Conservation (phyloP, 2,113 vertebrate genomes). For the Odocoileus virginianus region DNA sequence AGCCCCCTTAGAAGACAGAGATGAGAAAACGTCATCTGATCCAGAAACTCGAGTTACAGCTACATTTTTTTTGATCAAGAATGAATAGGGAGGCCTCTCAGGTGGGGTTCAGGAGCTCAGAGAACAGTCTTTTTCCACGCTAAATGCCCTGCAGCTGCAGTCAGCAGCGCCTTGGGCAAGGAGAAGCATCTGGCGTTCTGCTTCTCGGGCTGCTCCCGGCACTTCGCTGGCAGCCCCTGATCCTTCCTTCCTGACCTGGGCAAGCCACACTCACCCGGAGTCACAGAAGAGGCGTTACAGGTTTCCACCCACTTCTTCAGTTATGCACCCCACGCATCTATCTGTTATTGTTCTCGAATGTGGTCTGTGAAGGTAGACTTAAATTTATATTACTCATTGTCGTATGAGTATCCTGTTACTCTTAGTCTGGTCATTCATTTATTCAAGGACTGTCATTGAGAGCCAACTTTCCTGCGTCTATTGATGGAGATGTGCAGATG, state of each 20-base stretch:
- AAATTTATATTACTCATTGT: not conserved
- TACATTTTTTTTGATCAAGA: slow-evolving; percentile 34
- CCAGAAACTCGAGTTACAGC: not conserved
- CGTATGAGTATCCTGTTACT: not conserved
- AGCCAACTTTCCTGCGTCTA: not conserved
- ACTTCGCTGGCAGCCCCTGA: no score
- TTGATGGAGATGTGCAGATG: not conserved
- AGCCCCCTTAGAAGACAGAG: not conserved
- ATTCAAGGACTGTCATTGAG: not conserved
- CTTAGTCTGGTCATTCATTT: not conserved
- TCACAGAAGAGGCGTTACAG: not conserved
- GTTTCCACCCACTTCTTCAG: not conserved
- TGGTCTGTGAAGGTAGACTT: not conserved
- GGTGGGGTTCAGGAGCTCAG: not conserved
- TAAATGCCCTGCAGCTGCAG: not conserved
- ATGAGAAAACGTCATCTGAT: not conserved
- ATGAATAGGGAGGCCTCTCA: not conserved
- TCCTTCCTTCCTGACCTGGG: not conserved
- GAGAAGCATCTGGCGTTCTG: not conserved
- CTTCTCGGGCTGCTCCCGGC: not conserved
- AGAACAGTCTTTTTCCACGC: not conserved
- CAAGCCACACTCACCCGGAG: not conserved
- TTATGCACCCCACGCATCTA: rapidly evolving
- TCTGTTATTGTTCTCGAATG: not conserved
- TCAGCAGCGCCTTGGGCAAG: not conserved